phyloP scores from a whole-genome alignment of 2,113 vertebrate genomes.

The Anthoscopus minutus region DNA sequence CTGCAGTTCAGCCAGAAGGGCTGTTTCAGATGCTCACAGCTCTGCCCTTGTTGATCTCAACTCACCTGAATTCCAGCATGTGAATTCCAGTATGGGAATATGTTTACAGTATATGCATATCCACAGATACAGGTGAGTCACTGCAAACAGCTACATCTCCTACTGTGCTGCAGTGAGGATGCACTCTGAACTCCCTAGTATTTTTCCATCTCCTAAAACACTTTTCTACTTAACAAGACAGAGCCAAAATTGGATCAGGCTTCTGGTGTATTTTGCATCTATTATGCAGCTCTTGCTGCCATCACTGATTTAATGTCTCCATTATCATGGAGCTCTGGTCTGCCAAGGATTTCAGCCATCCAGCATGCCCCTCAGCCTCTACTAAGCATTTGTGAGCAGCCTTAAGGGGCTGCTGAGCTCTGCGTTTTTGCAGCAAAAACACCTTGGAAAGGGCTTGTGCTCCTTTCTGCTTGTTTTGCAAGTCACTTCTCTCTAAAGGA shows the following conservation, averaged over 20 bases:
- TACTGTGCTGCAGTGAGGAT: background rate
- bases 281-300: constrained; percentile 54
- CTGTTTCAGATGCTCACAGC: background rate
- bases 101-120: background rate
- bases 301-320: constrained; percentile 50
- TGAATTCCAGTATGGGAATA: background rate
- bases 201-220: constrained; percentile 44
- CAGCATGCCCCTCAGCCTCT: background rate
- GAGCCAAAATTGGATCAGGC: constrained; percentile 32
- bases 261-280: constrained; percentile 45
- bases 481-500: background rate
- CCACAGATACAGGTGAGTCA: background rate
- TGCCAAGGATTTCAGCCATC: background rate
- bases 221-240: constrained; percentile 17
- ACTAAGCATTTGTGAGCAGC: background rate
- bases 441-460: background rate
- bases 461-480: background rate
- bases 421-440: background rate
- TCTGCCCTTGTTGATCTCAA: background rate
- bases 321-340: constrained; percentile 16
- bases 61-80: background rate
- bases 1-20: background rate
- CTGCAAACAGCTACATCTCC: background rate
- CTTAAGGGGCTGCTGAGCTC: background rate
- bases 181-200: background rate